Conservation (phyloP, 2,797 vertebrate genomes). For the Rhadinocentrus ornatus region DNA sequence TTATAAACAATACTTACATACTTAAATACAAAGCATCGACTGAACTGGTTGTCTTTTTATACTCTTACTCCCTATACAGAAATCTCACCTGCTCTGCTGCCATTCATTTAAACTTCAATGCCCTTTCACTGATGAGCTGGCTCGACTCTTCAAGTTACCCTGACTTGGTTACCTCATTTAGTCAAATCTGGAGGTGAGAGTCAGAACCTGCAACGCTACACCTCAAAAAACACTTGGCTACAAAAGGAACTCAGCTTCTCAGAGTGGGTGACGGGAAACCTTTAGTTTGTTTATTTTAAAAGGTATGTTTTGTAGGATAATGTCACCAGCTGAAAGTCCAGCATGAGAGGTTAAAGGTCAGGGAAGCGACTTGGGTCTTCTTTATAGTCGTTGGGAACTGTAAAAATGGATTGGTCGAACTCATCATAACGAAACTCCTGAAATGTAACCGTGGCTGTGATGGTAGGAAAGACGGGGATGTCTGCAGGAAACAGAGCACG, state of each 20-base stretch:
- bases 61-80: slow-evolving; percentile 24
- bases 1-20: slow-evolving; percentile 74
- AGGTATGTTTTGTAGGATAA: slow-evolving; percentile 26
- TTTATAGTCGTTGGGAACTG: slow-evolving; percentile 95
- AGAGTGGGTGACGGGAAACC: background rate
- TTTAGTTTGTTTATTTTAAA: slow-evolving; percentile 24
- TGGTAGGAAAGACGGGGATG: slow-evolving; percentile 98
- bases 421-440: slow-evolving; percentile 98
- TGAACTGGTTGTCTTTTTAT: slow-evolving; percentile 29
- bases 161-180: slow-evolving; percentile 10
- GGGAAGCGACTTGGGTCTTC: slow-evolving; percentile 98
- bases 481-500: slow-evolving; percentile 73
- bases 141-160: slow-evolving; percentile 13
- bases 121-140: slow-evolving; percentile 37
- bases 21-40: slow-evolving; percentile 52
- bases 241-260: background rate
- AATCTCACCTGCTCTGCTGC: slow-evolving; percentile 16
- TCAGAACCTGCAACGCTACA: slow-evolving; percentile 12
- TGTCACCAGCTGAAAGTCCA: slow-evolving; percentile 10
- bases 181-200: slow-evolving; percentile 14
- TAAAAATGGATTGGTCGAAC: slow-evolving; percentile 93
- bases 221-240: background rate
- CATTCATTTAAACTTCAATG: slow-evolving; percentile 46
- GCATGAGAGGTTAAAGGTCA: slow-evolving; percentile 86
- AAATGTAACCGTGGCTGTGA: slow-evolving; percentile 99